A percentile compares a stretch with the other conserved stretches of the same genome.
These are phyloP conservation scores for Psix sp. DNA, from an alignment of 1,140 invertebrate genomes.

Conservation along the genomic window DNA sequence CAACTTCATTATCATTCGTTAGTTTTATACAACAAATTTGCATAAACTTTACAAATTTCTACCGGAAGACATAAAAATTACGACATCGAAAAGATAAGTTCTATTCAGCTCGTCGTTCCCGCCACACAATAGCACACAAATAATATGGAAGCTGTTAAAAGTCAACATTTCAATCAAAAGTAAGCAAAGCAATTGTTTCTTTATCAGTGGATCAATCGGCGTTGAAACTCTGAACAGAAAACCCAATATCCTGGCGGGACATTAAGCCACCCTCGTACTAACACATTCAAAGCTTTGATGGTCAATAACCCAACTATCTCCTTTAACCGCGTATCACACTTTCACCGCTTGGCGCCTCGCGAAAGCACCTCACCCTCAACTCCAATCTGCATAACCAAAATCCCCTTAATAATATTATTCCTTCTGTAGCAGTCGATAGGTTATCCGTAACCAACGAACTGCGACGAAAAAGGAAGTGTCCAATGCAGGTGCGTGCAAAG, in stretches of 20 bases:
- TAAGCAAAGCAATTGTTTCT: neutral
- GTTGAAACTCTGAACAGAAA: constrained; percentile 3
- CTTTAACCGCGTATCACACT: constrained; percentile 39
- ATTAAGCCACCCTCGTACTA: constrained; percentile 4
- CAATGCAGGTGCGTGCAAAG: constrained; percentile 33
- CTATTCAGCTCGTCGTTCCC: no score
- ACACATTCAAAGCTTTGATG: constrained; percentile 8
- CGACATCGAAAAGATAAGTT: no score
- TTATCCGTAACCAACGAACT: constrained; percentile 31
- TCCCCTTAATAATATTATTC: constrained; percentile 34
- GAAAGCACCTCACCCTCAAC: constrained; percentile 1
- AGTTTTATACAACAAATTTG: no score
- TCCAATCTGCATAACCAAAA: constrained; percentile 34
- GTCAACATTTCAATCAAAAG: neutral
- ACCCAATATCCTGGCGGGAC: constrained; percentile 1
- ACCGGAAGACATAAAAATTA: no score
- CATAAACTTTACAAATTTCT: no score
- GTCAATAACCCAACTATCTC: constrained; percentile 37
- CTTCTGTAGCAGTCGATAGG: constrained; percentile 21
- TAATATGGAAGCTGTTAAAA: no score
- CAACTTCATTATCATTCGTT: no score
- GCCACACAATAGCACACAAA: no score
- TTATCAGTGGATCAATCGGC: neutral
- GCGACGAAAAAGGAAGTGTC: constrained; percentile 14
- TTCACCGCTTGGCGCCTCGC: constrained; percentile 16